Evolutionary conservation across 2,888 invertebrate species (phyloP), one percentile per base, ranked within the genome.

Genomic region (Epistrophe eligans): DNA sequence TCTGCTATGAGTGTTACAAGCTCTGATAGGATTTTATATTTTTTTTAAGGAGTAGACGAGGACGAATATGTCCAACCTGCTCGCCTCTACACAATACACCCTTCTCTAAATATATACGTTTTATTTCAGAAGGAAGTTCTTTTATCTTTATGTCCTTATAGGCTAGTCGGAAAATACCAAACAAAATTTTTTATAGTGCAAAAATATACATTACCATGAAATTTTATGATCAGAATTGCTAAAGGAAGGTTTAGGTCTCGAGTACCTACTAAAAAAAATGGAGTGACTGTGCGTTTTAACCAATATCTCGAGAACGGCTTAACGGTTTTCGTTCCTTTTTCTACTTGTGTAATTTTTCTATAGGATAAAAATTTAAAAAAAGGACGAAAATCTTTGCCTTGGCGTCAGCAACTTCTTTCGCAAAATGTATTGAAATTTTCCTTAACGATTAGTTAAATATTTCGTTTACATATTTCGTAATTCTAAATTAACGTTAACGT

Each of bases 11-110:
- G 55, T 55, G 58, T 76, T 81, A 76, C 70, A 81, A 43, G 73
- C 73, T 67, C 28, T 70, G 60, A 28, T 67, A 62, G 60, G 35
- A 74, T 76, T 81, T 71, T 76, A 71, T 81, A 81, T 64, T 24
- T 24, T 24, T 70, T 70, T 70, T 48, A 76, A 77, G 70, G 71
- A 82, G 71, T 28, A 76, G 71, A 71, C 64, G 48, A 40, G 15
- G 35, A 67, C 64, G 17, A 64, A 35, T 28, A 48, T 2, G 24
- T 72, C 77, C 71, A 57, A 76, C 35, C 60, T 71, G 24, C n/a
- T 5, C n/a, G n/a, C n/a, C n/a, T n/a, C 4, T 4, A 77, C 81
- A 77, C 82, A 82, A 24, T 3, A 24, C 24, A 24, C 24, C 82
- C 82, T 72, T 77, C 45, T 40, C 4, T 15, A 17, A 28, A 60